These are phyloP conservation scores for Trematomus bernacchii DNA, from an alignment of 2,797 vertebrate genomes.

Conservation along the genomic window DNA sequence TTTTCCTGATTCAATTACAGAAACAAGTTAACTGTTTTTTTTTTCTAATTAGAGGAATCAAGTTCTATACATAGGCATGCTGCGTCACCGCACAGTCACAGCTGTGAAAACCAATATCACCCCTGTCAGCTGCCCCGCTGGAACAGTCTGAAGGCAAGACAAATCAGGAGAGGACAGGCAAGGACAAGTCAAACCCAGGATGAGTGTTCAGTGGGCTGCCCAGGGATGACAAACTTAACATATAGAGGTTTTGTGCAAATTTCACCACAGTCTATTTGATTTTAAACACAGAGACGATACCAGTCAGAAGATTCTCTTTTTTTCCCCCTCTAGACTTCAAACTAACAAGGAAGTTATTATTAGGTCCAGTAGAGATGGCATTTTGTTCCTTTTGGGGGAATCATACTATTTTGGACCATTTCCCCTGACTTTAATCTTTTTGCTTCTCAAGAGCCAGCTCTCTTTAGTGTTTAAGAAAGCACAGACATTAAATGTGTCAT, in stretches of 20 bases:
- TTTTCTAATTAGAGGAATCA: conserved; percentile 75
- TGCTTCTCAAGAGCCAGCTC: conserved; percentile 69
- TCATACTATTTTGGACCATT: conserved; percentile 59
- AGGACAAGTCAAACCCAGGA: conserved; percentile 69
- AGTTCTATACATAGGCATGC: conserved; percentile 86
- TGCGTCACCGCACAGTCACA: conserved; percentile 85
- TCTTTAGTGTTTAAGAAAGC: conserved; percentile 75
- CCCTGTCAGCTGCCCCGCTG: conserved; percentile 72
- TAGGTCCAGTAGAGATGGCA: conserved; percentile 68
- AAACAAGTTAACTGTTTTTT: conserved; percentile 76
- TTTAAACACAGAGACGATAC: conserved; percentile 79
- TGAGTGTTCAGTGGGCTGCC: conserved; percentile 65
- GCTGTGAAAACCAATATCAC: conserved; percentile 81
- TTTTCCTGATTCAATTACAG: conserved; percentile 83
- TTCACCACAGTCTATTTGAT: conserved; percentile 82
- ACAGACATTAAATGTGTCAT: conserved; percentile 79
- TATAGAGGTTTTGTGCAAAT: conserved; percentile 81
- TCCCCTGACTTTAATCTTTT: conserved; percentile 63
- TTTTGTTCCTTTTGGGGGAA: conserved; percentile 57
- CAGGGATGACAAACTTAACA: conserved; percentile 73
- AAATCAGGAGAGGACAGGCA: conserved; percentile 76
- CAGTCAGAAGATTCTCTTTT: conserved; percentile 61
- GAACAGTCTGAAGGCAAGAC: conserved; percentile 81
- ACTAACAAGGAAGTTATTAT: conserved; percentile 64
- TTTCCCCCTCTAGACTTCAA: conserved; percentile 47